These are phyloP conservation scores for Auanema freiburgensis DNA, from an alignment of 2,888 invertebrate genomes.

Conservation along the genomic window DNA sequence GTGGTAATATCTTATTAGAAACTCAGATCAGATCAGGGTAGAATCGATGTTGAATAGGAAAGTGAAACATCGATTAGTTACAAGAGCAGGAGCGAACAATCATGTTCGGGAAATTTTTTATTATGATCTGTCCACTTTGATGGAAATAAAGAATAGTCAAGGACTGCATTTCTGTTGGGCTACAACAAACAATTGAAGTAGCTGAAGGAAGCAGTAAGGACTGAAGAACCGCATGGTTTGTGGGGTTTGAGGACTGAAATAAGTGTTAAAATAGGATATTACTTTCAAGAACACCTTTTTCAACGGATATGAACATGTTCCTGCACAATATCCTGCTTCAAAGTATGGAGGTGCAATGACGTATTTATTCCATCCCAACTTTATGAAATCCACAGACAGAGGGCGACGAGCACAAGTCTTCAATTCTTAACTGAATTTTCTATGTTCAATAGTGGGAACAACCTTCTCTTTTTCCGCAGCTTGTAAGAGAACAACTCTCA, in stretches of 20 bases:
- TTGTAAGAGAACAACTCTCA: constrained; percentile 36
- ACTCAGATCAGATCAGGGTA: too few species aligned
- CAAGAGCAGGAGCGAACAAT: constrained; percentile 41
- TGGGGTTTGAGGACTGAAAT: constrained; percentile 26
- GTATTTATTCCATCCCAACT: constrained; percentile 21
- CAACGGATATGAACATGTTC: constrained; percentile 17
- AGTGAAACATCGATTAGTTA: too few species aligned
- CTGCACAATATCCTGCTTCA: constrained; percentile 21
- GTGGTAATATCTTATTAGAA: too few species aligned
- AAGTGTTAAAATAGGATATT: background rate
- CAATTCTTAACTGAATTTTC: constrained; percentile 7
- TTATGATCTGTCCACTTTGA: constrained; percentile 32
- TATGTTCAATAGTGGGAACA: background rate
- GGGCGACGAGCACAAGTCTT: constrained; percentile 14
- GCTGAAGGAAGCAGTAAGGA: constrained; percentile 32
- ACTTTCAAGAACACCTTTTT: constrained; percentile 10
- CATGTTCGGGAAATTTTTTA: constrained; percentile 43
- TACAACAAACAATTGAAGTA: constrained; percentile 32
- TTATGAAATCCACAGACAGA: constrained; percentile 12
- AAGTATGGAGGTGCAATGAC: constrained; percentile 19
- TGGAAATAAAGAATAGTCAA: constrained; percentile 40
- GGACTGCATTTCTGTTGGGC: constrained; percentile 32
- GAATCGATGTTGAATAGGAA: too few species aligned
- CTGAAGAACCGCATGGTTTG: constrained; percentile 43
- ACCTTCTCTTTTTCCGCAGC: constrained; percentile 14